phyloP scores from a whole-genome alignment of 53 echinoderm and acorn worm species.

The Antedon mediterranea region DNA sequence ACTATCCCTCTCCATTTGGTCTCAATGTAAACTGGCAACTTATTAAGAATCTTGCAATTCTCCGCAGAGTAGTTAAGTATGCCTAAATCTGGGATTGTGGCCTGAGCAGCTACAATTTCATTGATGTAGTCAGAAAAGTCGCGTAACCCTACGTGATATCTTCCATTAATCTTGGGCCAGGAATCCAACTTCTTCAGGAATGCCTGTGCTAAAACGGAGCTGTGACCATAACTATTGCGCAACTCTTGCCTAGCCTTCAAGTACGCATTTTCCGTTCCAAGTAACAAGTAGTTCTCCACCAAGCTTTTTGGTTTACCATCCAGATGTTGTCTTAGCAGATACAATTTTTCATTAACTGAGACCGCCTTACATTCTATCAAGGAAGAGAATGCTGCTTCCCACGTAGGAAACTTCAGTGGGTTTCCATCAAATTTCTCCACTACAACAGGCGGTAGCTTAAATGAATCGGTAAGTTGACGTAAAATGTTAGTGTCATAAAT shows the following conservation, averaged over 20 bases:
- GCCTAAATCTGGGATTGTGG: conserved; percentile 10
- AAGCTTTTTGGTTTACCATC: no score
- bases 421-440: no score
- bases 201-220: conserved; percentile 9
- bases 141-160: conserved; percentile 28
- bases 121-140: conserved; percentile 31
- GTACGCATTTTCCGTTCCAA: conserved; percentile 12
- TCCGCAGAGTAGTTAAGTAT: conserved; percentile 32
- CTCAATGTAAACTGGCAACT: conserved; percentile 23
- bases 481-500: no score
- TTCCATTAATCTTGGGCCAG: conserved; percentile 2
- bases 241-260: conserved; percentile 6
- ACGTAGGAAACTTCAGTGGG: no score
- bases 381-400: no score
- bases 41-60: conserved; percentile 25
- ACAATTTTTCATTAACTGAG: no score
- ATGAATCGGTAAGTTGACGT: no score
- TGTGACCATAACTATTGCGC: conserved; percentile 20
- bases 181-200: conserved; percentile 8
- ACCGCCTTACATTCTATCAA: no score
- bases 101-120: conserved; percentile 7
- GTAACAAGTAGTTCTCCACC: conserved; percentile 8
- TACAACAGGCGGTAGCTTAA: no score
- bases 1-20: background rate
- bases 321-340: no score